Conservation (phyloP, 2,113 vertebrate species). For the Anolis carolinensis region DNA sequence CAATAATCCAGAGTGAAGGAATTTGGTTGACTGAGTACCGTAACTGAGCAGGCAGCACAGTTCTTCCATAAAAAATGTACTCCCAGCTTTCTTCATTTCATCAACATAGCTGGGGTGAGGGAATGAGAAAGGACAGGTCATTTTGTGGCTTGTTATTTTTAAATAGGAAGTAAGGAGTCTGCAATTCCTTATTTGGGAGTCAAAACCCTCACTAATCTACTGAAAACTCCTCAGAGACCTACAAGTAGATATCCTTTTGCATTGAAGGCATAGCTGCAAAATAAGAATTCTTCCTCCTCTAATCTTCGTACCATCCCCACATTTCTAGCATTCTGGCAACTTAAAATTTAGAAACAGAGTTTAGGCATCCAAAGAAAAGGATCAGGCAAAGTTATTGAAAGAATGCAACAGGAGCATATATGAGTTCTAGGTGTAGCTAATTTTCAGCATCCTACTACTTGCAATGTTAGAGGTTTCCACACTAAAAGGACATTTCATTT, state of each 20-base stretch:
- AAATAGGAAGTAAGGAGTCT: background rate
- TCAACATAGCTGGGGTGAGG: background rate
- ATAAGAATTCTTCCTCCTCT: too few relatives aligned
- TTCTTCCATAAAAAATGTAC: background rate
- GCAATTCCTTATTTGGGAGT: background rate
- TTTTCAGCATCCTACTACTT: too few relatives aligned
- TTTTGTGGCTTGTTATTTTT: background rate
- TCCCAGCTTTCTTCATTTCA: background rate
- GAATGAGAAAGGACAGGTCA: background rate
- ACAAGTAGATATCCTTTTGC: background rate
- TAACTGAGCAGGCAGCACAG: background rate
- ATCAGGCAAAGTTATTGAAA: too few relatives aligned
- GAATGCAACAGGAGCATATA: too few relatives aligned
- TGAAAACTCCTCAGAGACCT: background rate
- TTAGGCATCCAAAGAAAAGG: too few relatives aligned
- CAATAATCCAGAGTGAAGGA: background rate
- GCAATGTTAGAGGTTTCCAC: too few relatives aligned
- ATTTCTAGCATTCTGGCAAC: too few relatives aligned
- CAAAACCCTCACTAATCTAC: background rate
- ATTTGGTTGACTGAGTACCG: background rate
- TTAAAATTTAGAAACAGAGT: too few relatives aligned
- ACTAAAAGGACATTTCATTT: too few relatives aligned
- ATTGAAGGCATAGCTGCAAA: too few relatives aligned
- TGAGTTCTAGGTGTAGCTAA: too few relatives aligned
- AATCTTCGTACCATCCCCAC: too few relatives aligned